These are phyloP conservation scores for Lagocephalus sceleratus DNA, from an alignment of 2,797 vertebrate species.

Conservation along the genomic window DNA sequence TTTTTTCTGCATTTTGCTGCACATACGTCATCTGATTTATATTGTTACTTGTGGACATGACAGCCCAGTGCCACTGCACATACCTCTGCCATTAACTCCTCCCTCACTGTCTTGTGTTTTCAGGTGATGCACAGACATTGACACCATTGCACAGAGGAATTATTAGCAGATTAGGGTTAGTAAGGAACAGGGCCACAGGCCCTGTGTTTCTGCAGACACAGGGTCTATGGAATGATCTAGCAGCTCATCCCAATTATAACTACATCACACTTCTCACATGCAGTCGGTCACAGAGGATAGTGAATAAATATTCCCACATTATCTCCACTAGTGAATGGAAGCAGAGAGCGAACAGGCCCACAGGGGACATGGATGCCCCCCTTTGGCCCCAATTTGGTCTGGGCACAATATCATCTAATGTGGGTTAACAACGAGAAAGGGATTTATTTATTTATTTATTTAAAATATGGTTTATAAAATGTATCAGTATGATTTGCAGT, in stretches of 20 bases:
- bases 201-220: constrained; percentile 64
- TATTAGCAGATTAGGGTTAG: constrained; percentile 78
- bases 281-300: constrained; percentile 79
- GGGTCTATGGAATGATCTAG: constrained; percentile 60
- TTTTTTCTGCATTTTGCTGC: no score
- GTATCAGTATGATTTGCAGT: not conserved
- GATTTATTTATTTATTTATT: not conserved
- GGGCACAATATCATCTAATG: constrained; percentile 25
- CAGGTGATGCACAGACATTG: constrained; percentile 77
- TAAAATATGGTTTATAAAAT: not conserved
- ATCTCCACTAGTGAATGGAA: constrained; percentile 56
- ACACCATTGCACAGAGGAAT: constrained; percentile 82
- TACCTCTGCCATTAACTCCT: constrained; percentile 22
- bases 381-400: constrained; percentile 28
- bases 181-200: constrained; percentile 48
- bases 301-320: constrained; percentile 89
- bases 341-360: constrained; percentile 43
- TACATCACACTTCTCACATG: constrained; percentile 54
- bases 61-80: not conserved
- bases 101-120: constrained; percentile 19
- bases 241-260: constrained; percentile 81
- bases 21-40: no score
- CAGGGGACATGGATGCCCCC: constrained; percentile 38
- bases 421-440: constrained; percentile 35
- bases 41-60: not conserved